These are phyloP conservation scores for Dicerorhinus sumatrensis DNA, from an alignment of 2,113 vertebrate genomes.

Conservation along the genomic window DNA sequence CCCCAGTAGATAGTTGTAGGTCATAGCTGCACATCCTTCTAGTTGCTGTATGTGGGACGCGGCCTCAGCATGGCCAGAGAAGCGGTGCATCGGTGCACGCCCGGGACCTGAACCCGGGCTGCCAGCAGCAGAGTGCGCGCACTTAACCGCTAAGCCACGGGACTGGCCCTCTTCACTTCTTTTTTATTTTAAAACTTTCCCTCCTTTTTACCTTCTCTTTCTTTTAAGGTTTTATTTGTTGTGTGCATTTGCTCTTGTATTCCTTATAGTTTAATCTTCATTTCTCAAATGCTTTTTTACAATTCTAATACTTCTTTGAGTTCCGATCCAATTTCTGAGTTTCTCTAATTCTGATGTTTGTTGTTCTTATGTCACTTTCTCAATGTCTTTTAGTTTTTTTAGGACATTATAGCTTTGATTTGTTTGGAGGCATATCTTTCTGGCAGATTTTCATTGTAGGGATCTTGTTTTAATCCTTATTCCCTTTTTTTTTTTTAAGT, in stretches of 20 bases:
- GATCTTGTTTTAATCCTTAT: background rate
- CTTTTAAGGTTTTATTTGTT: background rate
- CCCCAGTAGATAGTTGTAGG: no score
- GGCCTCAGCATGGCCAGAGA: no score
- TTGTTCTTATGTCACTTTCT: background rate
- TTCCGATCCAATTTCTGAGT: background rate
- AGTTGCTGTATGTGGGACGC: no score
- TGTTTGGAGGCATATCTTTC: background rate
- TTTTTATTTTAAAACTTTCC: background rate
- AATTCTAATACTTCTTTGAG: background rate
- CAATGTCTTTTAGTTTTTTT: background rate
- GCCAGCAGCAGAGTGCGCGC: no score
- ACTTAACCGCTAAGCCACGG: no score
- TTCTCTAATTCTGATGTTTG: background rate
- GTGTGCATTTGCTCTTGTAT: background rate
- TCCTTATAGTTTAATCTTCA: background rate
- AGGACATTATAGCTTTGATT: background rate
- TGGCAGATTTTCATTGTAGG: background rate
- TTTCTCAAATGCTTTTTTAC: background rate
- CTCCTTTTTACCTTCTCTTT: background rate
- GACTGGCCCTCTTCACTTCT: background rate
- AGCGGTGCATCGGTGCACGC: no score
- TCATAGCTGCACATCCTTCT: no score
- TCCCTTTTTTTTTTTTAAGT: background rate
- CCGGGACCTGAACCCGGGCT: no score